Evolutionary conservation across 2,797 vertebrate genomes (phyloP).

Genomic region (Diplodus sargus): DNA sequence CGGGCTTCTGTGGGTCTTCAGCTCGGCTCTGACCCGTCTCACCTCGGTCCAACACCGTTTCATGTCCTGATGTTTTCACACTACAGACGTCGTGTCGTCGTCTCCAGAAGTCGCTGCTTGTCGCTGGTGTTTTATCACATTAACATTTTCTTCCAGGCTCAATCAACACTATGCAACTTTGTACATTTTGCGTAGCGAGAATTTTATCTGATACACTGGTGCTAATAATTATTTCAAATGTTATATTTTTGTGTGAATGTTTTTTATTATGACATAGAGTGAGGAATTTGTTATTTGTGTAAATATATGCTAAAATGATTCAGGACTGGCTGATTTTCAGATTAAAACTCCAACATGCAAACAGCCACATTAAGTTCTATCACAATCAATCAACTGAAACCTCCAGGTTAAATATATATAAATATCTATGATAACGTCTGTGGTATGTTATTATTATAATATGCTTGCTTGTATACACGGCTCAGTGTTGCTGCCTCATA

Average conservation of each 20-base stretch:
- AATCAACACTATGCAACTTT: constrained; percentile 96
- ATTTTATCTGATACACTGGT: constrained; percentile 99
- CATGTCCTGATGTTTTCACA: not conserved
- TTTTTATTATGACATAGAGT: constrained; percentile 90
- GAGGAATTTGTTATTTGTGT: constrained; percentile 90
- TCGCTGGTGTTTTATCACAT: constrained; percentile 66
- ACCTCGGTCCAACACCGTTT: constrained; percentile 36
- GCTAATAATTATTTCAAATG: constrained; percentile 99
- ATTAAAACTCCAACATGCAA: constrained; percentile 48
- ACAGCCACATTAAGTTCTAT: constrained; percentile 73
- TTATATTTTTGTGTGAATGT: constrained; percentile 99
- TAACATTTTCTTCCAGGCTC: constrained; percentile 65
- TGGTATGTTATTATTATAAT: constrained; percentile 72
- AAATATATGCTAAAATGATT: constrained; percentile 91
- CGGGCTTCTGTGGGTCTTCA: not conserved
- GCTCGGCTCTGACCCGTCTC: not conserved
- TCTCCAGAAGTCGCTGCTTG: constrained; percentile 68
- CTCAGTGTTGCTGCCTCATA: constrained; percentile 74
- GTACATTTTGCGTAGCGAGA: constrained; percentile 94
- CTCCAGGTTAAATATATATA: constrained; percentile 71
- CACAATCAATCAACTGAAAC: constrained; percentile 68
- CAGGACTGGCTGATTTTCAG: constrained; percentile 84
- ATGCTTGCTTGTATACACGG: constrained; percentile 79
- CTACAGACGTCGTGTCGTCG: not conserved
- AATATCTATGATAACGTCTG: constrained; percentile 73